Percentiles rank a stretch among this genome's conserved stretches.
Evolutionary conservation across 2,888 invertebrate species (phyloP).

Genomic region (Diadegma fenestrale): DNA sequence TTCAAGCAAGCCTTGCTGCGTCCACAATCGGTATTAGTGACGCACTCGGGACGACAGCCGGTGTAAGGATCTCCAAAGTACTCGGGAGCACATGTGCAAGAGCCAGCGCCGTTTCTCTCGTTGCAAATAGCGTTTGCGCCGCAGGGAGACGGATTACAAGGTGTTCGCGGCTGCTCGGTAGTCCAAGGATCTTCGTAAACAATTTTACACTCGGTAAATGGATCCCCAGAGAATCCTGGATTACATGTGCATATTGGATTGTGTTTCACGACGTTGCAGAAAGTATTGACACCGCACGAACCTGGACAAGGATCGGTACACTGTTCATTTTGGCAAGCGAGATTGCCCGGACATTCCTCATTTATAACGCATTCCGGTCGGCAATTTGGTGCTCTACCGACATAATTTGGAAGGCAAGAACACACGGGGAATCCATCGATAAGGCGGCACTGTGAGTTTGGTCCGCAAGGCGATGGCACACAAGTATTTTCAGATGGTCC

Average conservation of each 20-base stretch:
- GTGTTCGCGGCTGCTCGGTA: constrained; percentile 88
- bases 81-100: constrained; percentile 92
- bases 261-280: constrained; percentile 93
- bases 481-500: constrained; percentile 90
- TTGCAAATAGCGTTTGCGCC: constrained; percentile 94
- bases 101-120: constrained; percentile 93
- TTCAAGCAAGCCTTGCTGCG: constrained; percentile 92
- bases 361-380: constrained; percentile 94
- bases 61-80: constrained; percentile 95
- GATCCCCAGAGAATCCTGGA: constrained; percentile 93
- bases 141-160: constrained; percentile 95
- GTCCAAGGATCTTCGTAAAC: constrained; percentile 86
- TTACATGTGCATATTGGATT: constrained; percentile 93
- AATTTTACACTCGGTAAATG: constrained; percentile 90
- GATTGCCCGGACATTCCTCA: constrained; percentile 93
- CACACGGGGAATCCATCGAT: constrained; percentile 92
- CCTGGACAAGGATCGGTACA: constrained; percentile 94
- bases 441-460: constrained; percentile 92
- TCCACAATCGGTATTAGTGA: constrained; percentile 93
- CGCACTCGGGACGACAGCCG: constrained; percentile 94
- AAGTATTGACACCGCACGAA: constrained; percentile 92
- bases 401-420: constrained; percentile 91
- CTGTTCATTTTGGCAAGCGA: constrained; percentile 93
- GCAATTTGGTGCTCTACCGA: constrained; percentile 94
- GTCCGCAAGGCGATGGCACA: constrained; percentile 93